Evolutionary conservation across 2,888 invertebrate species (phyloP).

Genomic region (Pyrochroa serraticornis): DNA sequence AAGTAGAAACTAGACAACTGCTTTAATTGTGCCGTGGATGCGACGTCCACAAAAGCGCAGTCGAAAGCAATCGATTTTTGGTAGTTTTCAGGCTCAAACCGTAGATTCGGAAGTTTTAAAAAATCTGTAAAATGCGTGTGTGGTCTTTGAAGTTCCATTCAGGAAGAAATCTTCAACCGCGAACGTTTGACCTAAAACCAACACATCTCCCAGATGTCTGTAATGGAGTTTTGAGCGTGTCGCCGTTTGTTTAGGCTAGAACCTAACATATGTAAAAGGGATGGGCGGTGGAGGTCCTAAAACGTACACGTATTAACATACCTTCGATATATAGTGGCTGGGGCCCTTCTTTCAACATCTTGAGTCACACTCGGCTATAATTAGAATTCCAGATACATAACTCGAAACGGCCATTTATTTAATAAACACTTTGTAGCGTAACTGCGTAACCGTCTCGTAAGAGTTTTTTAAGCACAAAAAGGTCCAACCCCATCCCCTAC

Average conservation of each 20-base stretch:
- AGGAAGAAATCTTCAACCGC: conserved; percentile 12
- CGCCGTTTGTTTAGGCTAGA: conserved; percentile 44
- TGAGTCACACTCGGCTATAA: conserved; percentile 15
- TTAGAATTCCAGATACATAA: conserved; percentile 26
- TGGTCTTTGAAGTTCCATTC: conserved; percentile 18
- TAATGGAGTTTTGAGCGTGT: conserved; percentile 26
- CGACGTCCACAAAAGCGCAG: too few relatives aligned
- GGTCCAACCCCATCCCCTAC: neutral
- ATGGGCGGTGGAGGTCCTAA: conserved; percentile 19
- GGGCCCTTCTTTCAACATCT: conserved; percentile 10
- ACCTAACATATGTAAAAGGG: conserved; percentile 39
- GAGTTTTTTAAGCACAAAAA: neutral
- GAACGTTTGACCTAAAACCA: conserved; percentile 17
- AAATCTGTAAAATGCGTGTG: conserved; percentile 1
- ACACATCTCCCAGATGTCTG: conserved; percentile 26
- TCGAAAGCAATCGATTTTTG: too few relatives aligned
- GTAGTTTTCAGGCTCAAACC: too few relatives aligned
- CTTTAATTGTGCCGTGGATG: too few relatives aligned
- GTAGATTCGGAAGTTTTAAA: too few relatives aligned
- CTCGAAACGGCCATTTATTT: conserved; percentile 10
- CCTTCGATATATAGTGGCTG: conserved; percentile 5
- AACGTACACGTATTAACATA: conserved; percentile 19
- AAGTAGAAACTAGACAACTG: conserved; percentile 11
- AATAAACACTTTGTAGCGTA: conserved; percentile 17
- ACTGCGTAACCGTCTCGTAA: neutral